These are phyloP conservation scores for Desmophyllum pertusum DNA, from an alignment of 92 coral and sea anemone genomes.

Conservation along the genomic window DNA sequence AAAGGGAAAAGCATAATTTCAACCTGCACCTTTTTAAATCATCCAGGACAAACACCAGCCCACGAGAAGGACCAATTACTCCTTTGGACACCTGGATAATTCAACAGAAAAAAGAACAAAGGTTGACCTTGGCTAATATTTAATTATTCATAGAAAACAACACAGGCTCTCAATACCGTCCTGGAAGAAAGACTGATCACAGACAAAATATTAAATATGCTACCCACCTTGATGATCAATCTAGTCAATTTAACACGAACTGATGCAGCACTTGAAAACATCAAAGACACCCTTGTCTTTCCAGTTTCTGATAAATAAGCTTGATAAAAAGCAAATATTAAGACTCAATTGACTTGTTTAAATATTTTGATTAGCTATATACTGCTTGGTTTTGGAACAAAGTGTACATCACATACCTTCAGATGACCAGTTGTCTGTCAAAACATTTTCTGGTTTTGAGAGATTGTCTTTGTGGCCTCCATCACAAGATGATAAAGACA, in stretches of 20 bases:
- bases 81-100: slow-evolving; percentile 82
- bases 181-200: neutral
- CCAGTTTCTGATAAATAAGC: slow-evolving; percentile 93
- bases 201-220: neutral
- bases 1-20: neutral
- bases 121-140: neutral
- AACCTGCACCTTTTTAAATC: slow-evolving; percentile 75
- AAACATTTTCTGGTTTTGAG: slow-evolving; percentile 89
- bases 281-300: slow-evolving; percentile 81
- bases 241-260: slow-evolving; percentile 86
- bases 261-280: slow-evolving; percentile 86
- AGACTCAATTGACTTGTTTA: neutral
- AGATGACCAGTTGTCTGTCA: slow-evolving; percentile 93
- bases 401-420: slow-evolving; percentile 65
- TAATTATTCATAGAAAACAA: neutral
- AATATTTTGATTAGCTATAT: no score
- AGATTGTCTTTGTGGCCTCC: slow-evolving; percentile 91
- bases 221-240: slow-evolving; percentile 79
- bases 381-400: neutral
- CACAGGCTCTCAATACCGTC: neutral
- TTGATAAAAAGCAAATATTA: slow-evolving; percentile 16
- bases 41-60: slow-evolving; percentile 88
- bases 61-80: slow-evolving; percentile 90
- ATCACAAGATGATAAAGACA: slow-evolving; percentile 89
- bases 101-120: neutral